Conservation (phyloP, 2,113 vertebrate genomes). For the Sapayoa aenigma region DNA sequence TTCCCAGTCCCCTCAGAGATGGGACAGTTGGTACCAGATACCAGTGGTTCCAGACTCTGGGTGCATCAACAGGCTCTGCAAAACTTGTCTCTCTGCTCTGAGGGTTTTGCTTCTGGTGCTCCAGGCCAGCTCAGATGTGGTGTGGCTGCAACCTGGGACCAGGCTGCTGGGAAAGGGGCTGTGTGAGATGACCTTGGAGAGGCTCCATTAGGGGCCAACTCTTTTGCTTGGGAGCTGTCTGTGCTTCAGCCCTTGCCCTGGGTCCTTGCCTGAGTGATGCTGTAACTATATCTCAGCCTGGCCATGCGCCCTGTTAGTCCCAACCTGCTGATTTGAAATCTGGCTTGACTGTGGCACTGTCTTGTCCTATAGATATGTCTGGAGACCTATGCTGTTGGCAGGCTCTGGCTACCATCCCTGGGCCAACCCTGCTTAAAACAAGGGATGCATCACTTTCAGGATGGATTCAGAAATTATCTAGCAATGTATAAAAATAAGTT, state of each 20-base stretch:
- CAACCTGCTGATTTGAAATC: background rate
- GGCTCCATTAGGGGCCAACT: too few relatives aligned
- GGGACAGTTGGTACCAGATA: background rate
- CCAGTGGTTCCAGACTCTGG: background rate
- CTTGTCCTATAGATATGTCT: background rate
- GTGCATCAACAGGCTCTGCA: background rate
- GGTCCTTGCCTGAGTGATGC: background rate
- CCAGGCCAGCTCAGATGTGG: background rate
- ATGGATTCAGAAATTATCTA: background rate
- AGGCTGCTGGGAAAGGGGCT: background rate
- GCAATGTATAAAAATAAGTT: background rate
- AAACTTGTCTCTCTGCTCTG: rapidly evolving
- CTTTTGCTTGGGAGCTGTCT: rapidly evolving
- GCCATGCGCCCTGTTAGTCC: background rate
- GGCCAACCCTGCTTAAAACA: background rate
- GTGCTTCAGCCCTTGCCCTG: background rate
- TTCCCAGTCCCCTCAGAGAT: background rate
- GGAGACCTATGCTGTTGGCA: background rate
- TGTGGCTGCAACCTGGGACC: background rate
- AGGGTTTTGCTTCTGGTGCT: background rate
- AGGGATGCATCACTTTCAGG: background rate
- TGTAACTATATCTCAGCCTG: rapidly evolving
- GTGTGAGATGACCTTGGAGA: background rate
- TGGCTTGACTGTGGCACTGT: background rate
- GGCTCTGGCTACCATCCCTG: background rate